Evolutionary conservation across 2,797 vertebrate species (phyloP).

Genomic region (Micropoecilia bifurca): DNA sequence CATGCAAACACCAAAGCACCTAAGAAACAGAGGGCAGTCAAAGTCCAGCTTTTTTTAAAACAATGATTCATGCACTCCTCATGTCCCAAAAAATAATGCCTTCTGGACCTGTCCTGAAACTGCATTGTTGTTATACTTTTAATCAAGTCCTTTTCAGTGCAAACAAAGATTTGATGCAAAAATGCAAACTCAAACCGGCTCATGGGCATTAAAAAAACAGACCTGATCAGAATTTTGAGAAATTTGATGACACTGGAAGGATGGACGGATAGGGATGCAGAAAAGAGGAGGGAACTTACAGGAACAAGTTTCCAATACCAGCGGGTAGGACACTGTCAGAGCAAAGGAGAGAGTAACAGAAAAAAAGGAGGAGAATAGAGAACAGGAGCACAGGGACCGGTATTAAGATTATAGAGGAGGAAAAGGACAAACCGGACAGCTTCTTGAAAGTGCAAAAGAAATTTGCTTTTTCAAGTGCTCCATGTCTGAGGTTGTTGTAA

Average conservation of each 20-base stretch:
- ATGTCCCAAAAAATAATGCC: slow-evolving; percentile 44
- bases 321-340: slow-evolving; percentile 84
- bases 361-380: slow-evolving; percentile 71
- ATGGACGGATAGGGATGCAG: slow-evolving; percentile 73
- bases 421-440: slow-evolving; percentile 57
- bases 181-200: slow-evolving; percentile 50
- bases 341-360: slow-evolving; percentile 55
- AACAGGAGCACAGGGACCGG: slow-evolving; percentile 81
- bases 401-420: slow-evolving; percentile 59
- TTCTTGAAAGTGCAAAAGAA: slow-evolving; percentile 27
- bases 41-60: slow-evolving; percentile 16
- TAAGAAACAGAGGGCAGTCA: slow-evolving; percentile 44
- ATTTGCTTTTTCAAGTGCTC: slow-evolving; percentile 3
- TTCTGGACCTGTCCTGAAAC: slow-evolving; percentile 14
- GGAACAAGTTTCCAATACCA: slow-evolving; percentile 91
- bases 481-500: slow-evolving; percentile 14
- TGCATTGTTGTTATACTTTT: slow-evolving; percentile 17
- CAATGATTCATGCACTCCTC: slow-evolving; percentile 63
- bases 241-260: slow-evolving; percentile 69
- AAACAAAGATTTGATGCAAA: slow-evolving; percentile 37
- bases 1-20: slow-evolving; percentile 36
- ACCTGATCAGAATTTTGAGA: slow-evolving; percentile 70
- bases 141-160: slow-evolving; percentile 40
- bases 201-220: slow-evolving; percentile 37
- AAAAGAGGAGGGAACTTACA: slow-evolving; percentile 83